These are phyloP conservation scores for Geopemphigus sp. DNA, from an alignment of 1,140 invertebrate genomes.

Conservation along the genomic window DNA sequence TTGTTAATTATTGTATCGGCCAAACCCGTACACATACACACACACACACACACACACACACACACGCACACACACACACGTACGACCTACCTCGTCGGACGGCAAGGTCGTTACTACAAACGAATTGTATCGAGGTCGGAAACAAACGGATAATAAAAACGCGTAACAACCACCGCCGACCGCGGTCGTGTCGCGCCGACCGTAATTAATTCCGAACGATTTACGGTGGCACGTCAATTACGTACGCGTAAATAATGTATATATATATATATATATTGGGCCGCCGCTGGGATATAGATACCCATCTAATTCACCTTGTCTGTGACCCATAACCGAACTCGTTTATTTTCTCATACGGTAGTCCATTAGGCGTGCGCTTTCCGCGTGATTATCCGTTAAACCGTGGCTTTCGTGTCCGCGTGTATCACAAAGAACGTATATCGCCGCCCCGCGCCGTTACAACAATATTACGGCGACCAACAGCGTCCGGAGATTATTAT, in stretches of 20 bases:
- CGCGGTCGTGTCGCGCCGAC: background rate
- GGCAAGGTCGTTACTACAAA: conserved; percentile 11
- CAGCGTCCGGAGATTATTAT: too few relatives aligned
- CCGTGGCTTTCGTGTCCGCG: too few relatives aligned
- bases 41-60: too few relatives aligned
- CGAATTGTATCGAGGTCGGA: conserved; percentile 41
- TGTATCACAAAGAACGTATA: too few relatives aligned
- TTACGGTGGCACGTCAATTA: background rate
- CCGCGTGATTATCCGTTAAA: background rate
- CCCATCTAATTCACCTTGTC: conserved; percentile 5
- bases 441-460: too few relatives aligned
- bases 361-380: background rate
- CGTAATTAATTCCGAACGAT: conserved; percentile 21
- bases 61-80: too few relatives aligned
- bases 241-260: too few relatives aligned
- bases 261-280: too few relatives aligned
- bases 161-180: background rate
- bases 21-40: too few relatives aligned
- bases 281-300: background rate
- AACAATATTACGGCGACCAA: too few relatives aligned
- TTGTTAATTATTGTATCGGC: too few relatives aligned
- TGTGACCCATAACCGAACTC: conserved; percentile 8
- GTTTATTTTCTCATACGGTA: conserved; percentile 22
- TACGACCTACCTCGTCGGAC: background rate
- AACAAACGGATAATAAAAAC: background rate